Evolutionary conservation across 2,888 invertebrate genomes (phyloP), one percentile per base, ranked within the genome.

Genomic region (Xestoiulus laeticollis): DNA sequence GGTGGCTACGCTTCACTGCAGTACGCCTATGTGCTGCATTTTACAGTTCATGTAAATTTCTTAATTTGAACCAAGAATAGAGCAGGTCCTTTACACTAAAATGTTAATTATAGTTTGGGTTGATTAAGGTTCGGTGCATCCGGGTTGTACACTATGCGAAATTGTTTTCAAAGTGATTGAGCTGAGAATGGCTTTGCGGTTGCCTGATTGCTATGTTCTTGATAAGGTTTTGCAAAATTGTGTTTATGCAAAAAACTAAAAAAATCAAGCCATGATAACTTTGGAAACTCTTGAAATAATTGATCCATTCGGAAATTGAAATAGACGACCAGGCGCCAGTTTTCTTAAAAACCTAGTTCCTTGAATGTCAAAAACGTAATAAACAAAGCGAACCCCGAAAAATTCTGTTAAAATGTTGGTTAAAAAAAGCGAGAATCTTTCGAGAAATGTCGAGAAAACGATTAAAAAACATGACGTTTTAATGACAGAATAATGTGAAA

Each of bases 401-500:
- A 59, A 1, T 59, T n/a, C 14, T n/a, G n/a, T 59, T 19, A 59
- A 59, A 59, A 59, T 59, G 5, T 59, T n/a, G n/a, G n/a, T n/a
- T 22, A 59, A 19, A n/a, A 59, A 59, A 19, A n/a, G n/a, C n/a
- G n/a, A n/a, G n/a, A n/a, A n/a, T n/a, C n/a, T n/a, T n/a, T n/a
- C n/a, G n/a, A 12, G 59, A 59, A 59, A 59, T 12, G n/a, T 59
- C 59, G n/a, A 8, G n/a, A 59, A 59, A 59, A 59, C 59, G 59
- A 59, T 59, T 59, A 59, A 59, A 59, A 59, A 59, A 59, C n/a
- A 22, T 59, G 59, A 59, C 19, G 59, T 59, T 59, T 59, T 59
- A 59, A 59, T 59, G 59, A 59, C 59, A 59, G 59, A 59, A 59
- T 59, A 59, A 59, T 59, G 59, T 22, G 59, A 59, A 59, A 59